phyloP scores from a whole-genome alignment of 2,113 vertebrate species.

The Mus pahari region DNA sequence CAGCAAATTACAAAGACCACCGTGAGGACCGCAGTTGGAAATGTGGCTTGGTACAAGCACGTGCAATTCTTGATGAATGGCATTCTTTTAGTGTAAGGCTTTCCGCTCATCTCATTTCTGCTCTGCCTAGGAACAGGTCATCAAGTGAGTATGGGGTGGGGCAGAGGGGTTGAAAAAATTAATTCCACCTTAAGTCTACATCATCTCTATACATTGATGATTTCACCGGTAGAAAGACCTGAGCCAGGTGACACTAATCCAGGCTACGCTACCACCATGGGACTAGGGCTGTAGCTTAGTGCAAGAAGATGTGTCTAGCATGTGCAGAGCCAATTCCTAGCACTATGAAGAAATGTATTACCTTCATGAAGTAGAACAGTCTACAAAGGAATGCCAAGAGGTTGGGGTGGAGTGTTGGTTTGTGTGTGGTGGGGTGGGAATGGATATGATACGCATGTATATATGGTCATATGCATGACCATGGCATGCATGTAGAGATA shows the following conservation, averaged over 20 bases:
- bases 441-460: not conserved
- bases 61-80: not conserved
- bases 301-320: not conserved
- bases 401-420: accelerated
- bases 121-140: not conserved
- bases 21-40: not conserved
- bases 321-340: not conserved
- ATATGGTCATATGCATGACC: not conserved
- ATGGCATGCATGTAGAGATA: not conserved
- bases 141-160: not conserved
- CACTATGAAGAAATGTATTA: too few species aligned
- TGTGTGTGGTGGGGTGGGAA: not conserved
- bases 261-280: not conserved
- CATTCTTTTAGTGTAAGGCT: not conserved
- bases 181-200: not conserved
- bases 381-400: accelerated
- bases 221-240: not conserved
- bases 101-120: not conserved
- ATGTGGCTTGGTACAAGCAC: not conserved
- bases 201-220: not conserved
- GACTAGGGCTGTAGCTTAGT: too few species aligned
- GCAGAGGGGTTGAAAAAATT: not conserved
- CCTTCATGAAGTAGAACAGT: accelerated
- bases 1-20: not conserved
- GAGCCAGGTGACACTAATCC: not conserved